Conservation (phyloP, 1,140 invertebrate genomes). For the Steinernema feltiae region DNA sequence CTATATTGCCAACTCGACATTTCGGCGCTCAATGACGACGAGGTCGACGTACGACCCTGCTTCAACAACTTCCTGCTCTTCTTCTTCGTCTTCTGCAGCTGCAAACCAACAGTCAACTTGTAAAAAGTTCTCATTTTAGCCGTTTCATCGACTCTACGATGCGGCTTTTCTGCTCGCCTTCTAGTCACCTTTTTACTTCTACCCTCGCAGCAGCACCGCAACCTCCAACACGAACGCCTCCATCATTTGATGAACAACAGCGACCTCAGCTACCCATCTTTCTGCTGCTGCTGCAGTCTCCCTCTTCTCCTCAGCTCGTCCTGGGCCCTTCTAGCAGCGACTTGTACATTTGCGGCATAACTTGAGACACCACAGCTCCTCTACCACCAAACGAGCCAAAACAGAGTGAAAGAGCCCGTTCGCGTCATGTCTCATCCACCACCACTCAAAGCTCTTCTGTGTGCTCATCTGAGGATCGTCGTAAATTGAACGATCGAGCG, state of each 20-base stretch:
- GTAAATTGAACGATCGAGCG: no score
- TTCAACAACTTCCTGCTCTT: slow-evolving; percentile 8
- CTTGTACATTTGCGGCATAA: not conserved
- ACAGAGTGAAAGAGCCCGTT: not conserved
- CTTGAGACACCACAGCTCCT: not conserved
- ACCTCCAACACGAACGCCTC: not conserved
- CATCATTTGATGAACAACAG: not conserved
- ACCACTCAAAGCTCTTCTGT: no score
- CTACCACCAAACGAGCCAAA: not conserved
- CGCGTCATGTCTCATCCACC: not conserved
- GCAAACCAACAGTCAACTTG: not conserved
- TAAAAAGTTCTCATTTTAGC: slow-evolving; percentile 15
- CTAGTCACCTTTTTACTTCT: not conserved
- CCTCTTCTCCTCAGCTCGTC: not conserved
- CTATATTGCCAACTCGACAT: not conserved
- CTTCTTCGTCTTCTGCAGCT: no score
- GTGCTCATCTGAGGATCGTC: no score
- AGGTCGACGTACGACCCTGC: not conserved
- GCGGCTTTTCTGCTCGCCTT: slow-evolving; percentile 18
- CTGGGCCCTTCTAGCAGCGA: not conserved
- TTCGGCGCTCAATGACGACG: no score
- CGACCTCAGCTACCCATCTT: not conserved
- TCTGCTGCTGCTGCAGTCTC: not conserved
- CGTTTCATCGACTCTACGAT: slow-evolving; percentile 26
- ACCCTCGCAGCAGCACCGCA: not conserved